A percentile compares a stretch with the other conserved stretches of the same genome.
phyloP scores from a whole-genome alignment of 2,113 vertebrate genomes.

The Lutjanus erythropterus region DNA sequence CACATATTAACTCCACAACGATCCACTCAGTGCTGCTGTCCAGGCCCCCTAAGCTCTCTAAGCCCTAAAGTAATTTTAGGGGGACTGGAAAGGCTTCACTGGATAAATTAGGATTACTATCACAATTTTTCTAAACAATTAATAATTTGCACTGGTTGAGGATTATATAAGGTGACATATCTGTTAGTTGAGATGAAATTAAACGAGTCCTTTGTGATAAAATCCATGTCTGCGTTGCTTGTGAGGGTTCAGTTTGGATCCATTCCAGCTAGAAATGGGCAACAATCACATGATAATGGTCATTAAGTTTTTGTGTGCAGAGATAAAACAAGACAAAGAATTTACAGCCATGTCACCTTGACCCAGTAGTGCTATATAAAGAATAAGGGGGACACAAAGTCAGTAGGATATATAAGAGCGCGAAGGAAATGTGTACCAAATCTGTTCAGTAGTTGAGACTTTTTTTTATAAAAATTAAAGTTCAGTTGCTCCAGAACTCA shows the following conservation, averaged over 20 bases:
- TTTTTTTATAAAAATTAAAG: neutral
- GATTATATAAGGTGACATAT: neutral
- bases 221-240: neutral
- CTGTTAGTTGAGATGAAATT: neutral
- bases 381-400: neutral
- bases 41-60: conserved; percentile 38
- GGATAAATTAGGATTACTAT: conserved; percentile 18
- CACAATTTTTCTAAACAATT: neutral
- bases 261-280: neutral
- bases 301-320: neutral
- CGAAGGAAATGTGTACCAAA: neutral
- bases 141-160: neutral
- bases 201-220: neutral
- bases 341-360: neutral
- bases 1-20: conserved; percentile 50
- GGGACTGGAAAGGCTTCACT: neutral
- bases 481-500: too few species aligned
- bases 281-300: neutral
- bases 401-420: neutral
- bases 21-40: conserved; percentile 42
- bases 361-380: neutral
- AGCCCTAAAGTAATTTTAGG: conserved; percentile 24
- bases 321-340: neutral
- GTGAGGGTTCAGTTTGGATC: neutral
- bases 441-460: neutral